Evolutionary conservation across 1,140 invertebrate species (phyloP), one percentile per base, ranked within the genome.

Genomic region (Drepana arcuata): DNA sequence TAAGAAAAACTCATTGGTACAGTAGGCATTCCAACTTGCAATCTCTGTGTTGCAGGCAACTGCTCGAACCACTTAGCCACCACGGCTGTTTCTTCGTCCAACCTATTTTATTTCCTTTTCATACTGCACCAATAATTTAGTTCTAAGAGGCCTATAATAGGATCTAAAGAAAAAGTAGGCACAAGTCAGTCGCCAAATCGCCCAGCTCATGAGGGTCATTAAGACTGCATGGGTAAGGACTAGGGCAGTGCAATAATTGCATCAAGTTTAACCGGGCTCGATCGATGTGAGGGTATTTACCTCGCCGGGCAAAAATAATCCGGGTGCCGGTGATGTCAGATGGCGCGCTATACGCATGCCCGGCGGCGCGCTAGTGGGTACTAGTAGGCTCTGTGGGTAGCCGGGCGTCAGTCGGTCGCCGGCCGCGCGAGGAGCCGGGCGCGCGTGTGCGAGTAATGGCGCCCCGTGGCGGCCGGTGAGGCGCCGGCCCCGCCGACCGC

Each of bases 241-340:
- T 77, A 72, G 71, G 69, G 46, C 73, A 77, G 69, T 81, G 74
- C 74, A 79, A 79, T 79, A 73, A 81, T 81, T 81, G 77, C 77
- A 81, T 77, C 58, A 62, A 77, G 72, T 78, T 81, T 69, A 75
- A 78, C 73, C 63, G 77, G 70, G 68, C 57, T 49, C 73, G 73
- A 78, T 77, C 74, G 73, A 81, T 81, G 66, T 68, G 71, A 74
- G 74, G 78, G 78, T 78, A 79, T 79, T 79, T 81, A 81, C 74
- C 74, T 81, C 73, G 70, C 66, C 69, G 65, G 70, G 77, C 67
- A 64, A 81, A 81, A 78, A 79, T 80, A 79, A 78, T 73, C 73
- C 64, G 74, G 70, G 73, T 69, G 63, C 58, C 58, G 64, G 68
- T 73, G 72, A 72, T 78, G 78, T 74, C 68, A 73, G 73, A 71